These are phyloP conservation scores for Zapornia atra DNA, from an alignment of 2,113 vertebrate species.

Conservation along the genomic window DNA sequence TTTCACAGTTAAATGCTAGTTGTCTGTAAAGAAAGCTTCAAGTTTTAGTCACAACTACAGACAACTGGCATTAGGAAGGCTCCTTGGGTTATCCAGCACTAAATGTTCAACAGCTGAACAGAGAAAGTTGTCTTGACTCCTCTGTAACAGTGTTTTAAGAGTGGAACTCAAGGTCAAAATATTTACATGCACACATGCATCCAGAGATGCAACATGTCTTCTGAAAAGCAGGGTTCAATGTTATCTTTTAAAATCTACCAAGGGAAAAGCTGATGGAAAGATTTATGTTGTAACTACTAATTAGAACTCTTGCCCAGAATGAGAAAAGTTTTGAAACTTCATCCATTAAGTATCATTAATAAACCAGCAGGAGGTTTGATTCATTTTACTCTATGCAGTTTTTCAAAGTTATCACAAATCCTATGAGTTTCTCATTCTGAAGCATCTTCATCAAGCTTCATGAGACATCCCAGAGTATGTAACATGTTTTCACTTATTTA, in stretches of 20 bases:
- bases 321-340: neutral
- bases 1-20: neutral
- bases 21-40: neutral
- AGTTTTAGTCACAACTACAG: neutral
- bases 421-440: neutral
- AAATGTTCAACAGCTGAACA: neutral
- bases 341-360: neutral
- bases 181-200: neutral
- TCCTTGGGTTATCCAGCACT: neutral
- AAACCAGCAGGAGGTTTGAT: neutral
- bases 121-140: neutral
- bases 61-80: neutral
- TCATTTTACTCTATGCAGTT: neutral
- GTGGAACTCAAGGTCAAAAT: neutral
- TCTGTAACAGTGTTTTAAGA: neutral
- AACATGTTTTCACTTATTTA: neutral
- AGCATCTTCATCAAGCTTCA: neutral
- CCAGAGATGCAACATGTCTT: neutral
- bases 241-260: neutral
- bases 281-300: neutral
- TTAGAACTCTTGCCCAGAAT: neutral
- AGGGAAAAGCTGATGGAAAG: neutral
- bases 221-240: neutral
- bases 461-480: neutral
- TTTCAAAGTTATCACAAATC: neutral